Base-by-base conservation (phyloP, 2,797 vertebrate species). In the Sebastes dallii region DNA sequence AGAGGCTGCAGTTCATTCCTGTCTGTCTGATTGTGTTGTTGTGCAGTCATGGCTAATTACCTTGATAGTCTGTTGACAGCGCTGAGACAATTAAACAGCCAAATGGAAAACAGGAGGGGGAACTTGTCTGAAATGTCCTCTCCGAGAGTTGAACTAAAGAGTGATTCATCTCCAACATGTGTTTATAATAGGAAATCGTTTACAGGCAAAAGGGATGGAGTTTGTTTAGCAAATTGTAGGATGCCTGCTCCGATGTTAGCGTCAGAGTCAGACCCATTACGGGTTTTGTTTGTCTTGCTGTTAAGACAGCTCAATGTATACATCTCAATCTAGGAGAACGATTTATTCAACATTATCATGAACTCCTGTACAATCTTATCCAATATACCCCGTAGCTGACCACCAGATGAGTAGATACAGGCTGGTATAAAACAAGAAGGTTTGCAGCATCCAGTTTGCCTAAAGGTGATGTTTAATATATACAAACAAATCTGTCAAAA, bases 11-110 rank as follows among this genome's bases (percentile, higher is more conserved):
- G 88, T 85, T 89, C 83, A 71, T 86, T 92, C 89, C 85, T 85
- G 88, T 89, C 89, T 86, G 91, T 91, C 91, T 92, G 91, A 93
- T 90, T 87, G 88, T 83, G 88, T 88, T 93, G 90, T 94, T 86
- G 86, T 90, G 86, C 94, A 91, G 95, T 95, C 95, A 95, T 85
- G 90, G 92, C 89, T 95, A 95, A 95, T 95, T 95, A 94, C 88
- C 91, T 91, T 92, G 88, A 93, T 92, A 91, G 90, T 90, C 88
- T 89, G 93, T 92, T 92, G 91, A 94, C 92, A 92, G 93, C 87
- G 32, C 73, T 64, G 90, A 93, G 88, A 94, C 92, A 93, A 95
- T 94, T 93, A 95, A 93, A 92, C 87, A 91, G 88, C 86, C 92
- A 92, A 94, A 93, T 92, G 91, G 91, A 89, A 90, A 94, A 88